Evolutionary conservation across 53 echinoderm and acorn worm genomes (phyloP), one percentile per base, ranked within the genome.

Genomic region (Temnopleurus reevesii): DNA sequence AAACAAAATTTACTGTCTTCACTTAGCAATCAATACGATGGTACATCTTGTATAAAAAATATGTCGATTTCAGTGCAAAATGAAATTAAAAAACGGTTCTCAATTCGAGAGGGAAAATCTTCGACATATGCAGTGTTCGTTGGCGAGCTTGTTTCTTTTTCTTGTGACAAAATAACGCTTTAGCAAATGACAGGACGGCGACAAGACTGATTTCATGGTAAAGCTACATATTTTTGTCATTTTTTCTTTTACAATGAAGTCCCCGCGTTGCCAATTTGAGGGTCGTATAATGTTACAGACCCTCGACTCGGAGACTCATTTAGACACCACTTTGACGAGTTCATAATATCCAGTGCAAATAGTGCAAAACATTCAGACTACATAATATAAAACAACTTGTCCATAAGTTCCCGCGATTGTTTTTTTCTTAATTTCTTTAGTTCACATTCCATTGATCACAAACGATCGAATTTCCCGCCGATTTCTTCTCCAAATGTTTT

Each of bases 1-100:
- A 83, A 83, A 55, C 30, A 54, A 30, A 24, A 53, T 15, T n/a
- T 2, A 77, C 46, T 4, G 49, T 49, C 17, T 46, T 47, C 49
- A 47, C 30, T 79, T 46, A 25, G 5, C 79, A 47, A 79, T 79
- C 79, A 79, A 47, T 49, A 29, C 79, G 41, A 12, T 46, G 5
- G 31, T 9, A 17, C n/a, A 12, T 10, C 47, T 13, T 21, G 30
- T 83, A 56, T 7, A 55, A 55, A 51, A 36, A 61, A 60, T 61
- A 25, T 19, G 15, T 8, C 26, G 59, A 85, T 85, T 85, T 85
- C 86, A 85, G 86, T 60, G 86, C 86, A 85, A 61, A 60, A 60
- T 5, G 45, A 56, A 53, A 56, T 83, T 35, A 33, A 82, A 60
- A 60, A 83, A 83, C 28, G 79, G 15, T 15, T 51, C 53, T n/a